These are phyloP conservation scores for Mohoua ochrocephala DNA, from an alignment of 2,113 vertebrate genomes.

Conservation along the genomic window DNA sequence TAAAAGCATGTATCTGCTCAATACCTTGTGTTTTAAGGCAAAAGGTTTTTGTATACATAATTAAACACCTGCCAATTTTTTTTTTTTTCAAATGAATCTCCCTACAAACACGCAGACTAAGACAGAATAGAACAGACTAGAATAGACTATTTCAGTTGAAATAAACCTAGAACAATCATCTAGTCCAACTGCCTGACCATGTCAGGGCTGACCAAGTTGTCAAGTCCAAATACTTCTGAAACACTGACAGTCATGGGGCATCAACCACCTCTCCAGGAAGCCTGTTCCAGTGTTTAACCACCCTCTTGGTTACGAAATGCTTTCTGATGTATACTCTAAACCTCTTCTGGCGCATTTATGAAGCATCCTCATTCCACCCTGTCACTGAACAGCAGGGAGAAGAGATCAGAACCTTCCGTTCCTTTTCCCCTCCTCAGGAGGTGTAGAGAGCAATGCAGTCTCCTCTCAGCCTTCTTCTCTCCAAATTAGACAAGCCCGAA, in stretches of 20 bases:
- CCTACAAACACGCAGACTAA: not conserved
- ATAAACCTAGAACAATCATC: not conserved
- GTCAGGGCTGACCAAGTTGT: not conserved
- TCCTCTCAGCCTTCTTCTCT: not conserved
- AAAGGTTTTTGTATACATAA: not conserved
- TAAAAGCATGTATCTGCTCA: not conserved
- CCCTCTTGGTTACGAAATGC: rapidly evolving
- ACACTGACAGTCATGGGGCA: not conserved
- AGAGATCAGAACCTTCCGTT: not conserved
- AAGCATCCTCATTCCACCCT: not conserved
- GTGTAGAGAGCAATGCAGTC: not conserved
- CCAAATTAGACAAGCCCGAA: not conserved
- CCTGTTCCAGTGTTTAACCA: not conserved
- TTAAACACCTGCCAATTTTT: not conserved
- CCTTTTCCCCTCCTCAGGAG: not conserved
- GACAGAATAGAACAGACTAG: not conserved
- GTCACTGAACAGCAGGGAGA: too few species aligned
- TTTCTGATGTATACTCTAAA: not conserved
- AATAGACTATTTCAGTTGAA: not conserved
- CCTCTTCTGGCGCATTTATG: not conserved
- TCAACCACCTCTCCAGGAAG: not conserved
- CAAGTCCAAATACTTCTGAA: not conserved
- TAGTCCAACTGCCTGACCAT: not conserved
- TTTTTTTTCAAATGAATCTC: not conserved
- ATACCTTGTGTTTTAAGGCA: not conserved